Conservation (phyloP, 2,113 vertebrate genomes). For the Pedionomus torquatus region DNA sequence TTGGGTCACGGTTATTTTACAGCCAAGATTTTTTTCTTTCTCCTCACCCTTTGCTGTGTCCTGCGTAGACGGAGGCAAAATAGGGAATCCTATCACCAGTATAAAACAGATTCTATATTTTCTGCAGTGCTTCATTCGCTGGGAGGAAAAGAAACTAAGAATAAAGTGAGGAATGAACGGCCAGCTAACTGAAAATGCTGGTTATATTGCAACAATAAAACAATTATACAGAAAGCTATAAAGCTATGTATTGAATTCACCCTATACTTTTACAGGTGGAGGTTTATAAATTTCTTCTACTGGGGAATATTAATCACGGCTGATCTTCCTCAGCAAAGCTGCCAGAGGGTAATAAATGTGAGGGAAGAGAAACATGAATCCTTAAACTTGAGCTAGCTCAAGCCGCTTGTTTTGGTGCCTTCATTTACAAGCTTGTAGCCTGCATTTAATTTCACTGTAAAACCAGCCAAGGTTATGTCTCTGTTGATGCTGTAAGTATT, state of each 20-base stretch:
- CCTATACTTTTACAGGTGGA: not conserved
- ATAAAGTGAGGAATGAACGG: not conserved
- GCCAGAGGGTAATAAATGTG: not conserved
- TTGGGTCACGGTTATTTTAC: not conserved
- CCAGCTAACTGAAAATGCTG: not conserved
- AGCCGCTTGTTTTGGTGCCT: not conserved
- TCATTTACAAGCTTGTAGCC: not conserved
- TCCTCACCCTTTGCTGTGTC: not conserved
- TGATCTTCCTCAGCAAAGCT: not conserved
- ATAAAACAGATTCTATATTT: not conserved
- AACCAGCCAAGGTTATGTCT: not conserved
- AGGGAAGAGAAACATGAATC: not conserved
- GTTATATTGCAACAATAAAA: slow-evolving; percentile 31
- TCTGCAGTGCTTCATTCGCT: not conserved
- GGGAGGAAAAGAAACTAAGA: not conserved
- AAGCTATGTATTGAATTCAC: slow-evolving; percentile 1
- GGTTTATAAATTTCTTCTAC: slow-evolving; percentile 1
- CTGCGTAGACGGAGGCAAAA: not conserved
- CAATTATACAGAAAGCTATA: not conserved
- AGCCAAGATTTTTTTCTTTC: not conserved
- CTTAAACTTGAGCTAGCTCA: not conserved
- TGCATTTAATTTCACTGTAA: not conserved
- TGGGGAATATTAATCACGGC: not conserved
- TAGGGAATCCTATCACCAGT: not conserved
- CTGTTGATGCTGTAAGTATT: not conserved